Evolutionary conservation across 2,888 invertebrate species (phyloP).

Genomic region (Nomada lathburiana): DNA sequence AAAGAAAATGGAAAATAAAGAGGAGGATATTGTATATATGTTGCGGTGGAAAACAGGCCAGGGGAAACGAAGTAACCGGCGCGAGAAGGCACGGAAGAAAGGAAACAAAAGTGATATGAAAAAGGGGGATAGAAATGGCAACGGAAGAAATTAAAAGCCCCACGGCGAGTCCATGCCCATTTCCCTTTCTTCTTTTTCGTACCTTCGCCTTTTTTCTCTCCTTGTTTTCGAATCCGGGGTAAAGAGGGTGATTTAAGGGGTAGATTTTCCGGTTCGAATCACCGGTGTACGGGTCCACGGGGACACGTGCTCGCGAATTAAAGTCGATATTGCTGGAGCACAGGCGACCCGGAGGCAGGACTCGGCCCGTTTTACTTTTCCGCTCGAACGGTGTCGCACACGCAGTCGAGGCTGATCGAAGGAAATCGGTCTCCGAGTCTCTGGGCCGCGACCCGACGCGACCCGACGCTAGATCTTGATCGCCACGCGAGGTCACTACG

Average conservation of each 20-base stretch:
- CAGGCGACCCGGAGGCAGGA: neutral
- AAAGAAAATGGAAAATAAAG: constrained; percentile 17
- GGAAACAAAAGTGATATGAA: neutral
- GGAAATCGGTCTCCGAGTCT: constrained; percentile 60
- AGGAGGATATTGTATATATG: constrained; percentile 9
- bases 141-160: constrained; percentile 65
- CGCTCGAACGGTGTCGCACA: constrained; percentile 20
- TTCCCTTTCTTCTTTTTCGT: constrained; percentile 21
- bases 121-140: constrained; percentile 9
- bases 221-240: constrained; percentile 34
- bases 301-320: constrained; percentile 47
- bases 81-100: neutral
- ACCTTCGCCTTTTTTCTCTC: neutral
- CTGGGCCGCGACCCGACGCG: constrained; percentile 20
- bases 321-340: constrained; percentile 30
- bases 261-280: constrained; percentile 59
- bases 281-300: constrained; percentile 22
- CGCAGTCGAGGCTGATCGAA: constrained; percentile 47
- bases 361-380: constrained; percentile 41
- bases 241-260: constrained; percentile 62
- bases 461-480: constrained; percentile 53
- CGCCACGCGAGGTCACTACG: constrained; percentile 58
- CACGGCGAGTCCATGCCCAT: constrained; percentile 47
- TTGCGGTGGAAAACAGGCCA: neutral
- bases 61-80: neutral